These are phyloP conservation scores for Argyra leucocephala DNA, from an alignment of 2,888 invertebrate species.

Conservation along the genomic window DNA sequence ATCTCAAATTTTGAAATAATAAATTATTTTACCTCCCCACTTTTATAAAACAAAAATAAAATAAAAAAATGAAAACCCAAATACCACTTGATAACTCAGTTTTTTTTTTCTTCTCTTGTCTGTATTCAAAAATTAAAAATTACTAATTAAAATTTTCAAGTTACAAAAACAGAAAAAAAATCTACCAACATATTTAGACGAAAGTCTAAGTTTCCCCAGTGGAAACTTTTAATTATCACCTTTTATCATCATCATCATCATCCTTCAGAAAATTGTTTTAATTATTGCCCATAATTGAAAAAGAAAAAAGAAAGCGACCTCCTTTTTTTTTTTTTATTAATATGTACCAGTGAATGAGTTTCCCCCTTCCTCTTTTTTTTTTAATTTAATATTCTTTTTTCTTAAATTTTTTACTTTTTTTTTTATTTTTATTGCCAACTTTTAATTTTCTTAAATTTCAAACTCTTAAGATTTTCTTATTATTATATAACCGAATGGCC, in stretches of 20 bases:
- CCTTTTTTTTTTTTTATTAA: no score
- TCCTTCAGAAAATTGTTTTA: neutral
- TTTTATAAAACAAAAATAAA: no score
- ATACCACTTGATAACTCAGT: no score
- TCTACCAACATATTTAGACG: no score
- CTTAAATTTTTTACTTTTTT: no score
- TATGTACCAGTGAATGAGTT: no score
- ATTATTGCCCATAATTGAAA: slow-evolving; percentile 6
- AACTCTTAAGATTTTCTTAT: neutral
- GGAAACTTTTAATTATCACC: slow-evolving; percentile 6
- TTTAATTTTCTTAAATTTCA: neutral
- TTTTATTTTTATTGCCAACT: neutral
- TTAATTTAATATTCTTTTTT: neutral
- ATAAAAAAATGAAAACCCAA: no score
- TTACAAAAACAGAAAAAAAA: no score
- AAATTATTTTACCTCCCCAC: no score
- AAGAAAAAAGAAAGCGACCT: neutral
- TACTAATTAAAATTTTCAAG: neutral
- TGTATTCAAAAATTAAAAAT: neutral
- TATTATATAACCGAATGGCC: neutral
- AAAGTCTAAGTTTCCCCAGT: slow-evolving; percentile 1
- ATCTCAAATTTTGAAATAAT: no score
- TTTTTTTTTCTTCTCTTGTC: neutral
- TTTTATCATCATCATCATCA: neutral
- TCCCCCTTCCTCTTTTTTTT: no score